Evolutionary conservation across 2,888 invertebrate species (phyloP), one percentile per base, ranked within the genome.

Genomic region (Rutpela maculata): DNA sequence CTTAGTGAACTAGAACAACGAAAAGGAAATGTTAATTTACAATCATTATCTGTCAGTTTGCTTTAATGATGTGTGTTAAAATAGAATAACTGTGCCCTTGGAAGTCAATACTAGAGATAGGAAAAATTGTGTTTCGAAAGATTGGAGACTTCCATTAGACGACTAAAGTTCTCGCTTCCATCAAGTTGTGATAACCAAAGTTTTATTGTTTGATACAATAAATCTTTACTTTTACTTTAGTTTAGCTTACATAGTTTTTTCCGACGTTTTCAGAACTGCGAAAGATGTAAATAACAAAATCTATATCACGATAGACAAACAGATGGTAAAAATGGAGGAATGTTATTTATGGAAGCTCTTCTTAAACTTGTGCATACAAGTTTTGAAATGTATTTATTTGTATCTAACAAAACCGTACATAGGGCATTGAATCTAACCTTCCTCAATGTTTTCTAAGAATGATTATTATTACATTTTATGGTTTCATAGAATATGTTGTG

Each of bases 161-260:
- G 55, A 26, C 63, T 18, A 31, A 72, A 72, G 72, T 72, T 72
- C 38, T 26, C 62, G 63, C 22, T 55, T 62, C 72, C 55, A 62
- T 72, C 62, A 72, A 72, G 50, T 59, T 72, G 72, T 63, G 62
- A 72, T 72, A 62, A 63, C 63, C 63, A 72, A 72, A 72, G 31
- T 72, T 72, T 72, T 72, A 63, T 72, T 72, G 72, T 55, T 72
- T 59, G 63, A 63, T 72, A 26, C 63, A 63, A 63, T 59, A 72
- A 72, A 72, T 72, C 63, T 59, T 15, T 55, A 67, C 26, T 72
- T 72, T 38, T 57, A 22, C n/a, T 71, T 62, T n/a, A 26, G 26
- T 26, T 63, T 55, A 50, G 62, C 31, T 63, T 72, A 26, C 19
- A 59, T 17, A 15, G 63, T 35, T 63, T 63, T 63, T 59, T 10